phyloP scores from a whole-genome alignment of 2,113 vertebrate species.

The Lipophrys pholis region DNA sequence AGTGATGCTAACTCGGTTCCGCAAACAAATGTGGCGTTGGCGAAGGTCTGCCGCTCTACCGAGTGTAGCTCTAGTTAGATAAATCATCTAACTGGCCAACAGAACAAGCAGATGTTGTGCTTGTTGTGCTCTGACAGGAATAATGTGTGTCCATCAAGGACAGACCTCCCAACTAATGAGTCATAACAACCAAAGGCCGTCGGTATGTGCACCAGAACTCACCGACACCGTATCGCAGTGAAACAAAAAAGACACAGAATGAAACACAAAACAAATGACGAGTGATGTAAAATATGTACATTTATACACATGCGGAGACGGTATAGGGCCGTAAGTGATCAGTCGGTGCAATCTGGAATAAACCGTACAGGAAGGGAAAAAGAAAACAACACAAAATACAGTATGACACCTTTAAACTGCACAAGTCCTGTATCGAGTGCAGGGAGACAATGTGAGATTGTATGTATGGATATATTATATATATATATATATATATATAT shows the following conservation, averaged over 20 bases:
- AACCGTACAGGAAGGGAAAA: constrained; percentile 39
- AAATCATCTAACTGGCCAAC: not conserved
- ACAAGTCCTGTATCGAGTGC: constrained; percentile 6
- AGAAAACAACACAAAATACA: constrained; percentile 43
- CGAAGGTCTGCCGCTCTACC: not conserved
- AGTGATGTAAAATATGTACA: constrained; percentile 81
- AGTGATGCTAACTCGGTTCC: too few species aligned
- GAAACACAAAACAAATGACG: constrained; percentile 69
- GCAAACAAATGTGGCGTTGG: too few species aligned
- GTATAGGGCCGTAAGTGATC: constrained; percentile 57
- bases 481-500: constrained; percentile 53
- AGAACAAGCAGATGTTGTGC: not conserved
- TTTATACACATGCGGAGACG: constrained; percentile 80
- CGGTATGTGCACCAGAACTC: too few species aligned
- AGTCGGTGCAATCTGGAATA: constrained; percentile 49
- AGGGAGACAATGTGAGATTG: constrained; percentile 12
- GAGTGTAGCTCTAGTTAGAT: not conserved
- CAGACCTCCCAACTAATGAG: not conserved
- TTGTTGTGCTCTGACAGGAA: not conserved
- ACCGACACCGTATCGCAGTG: too few species aligned
- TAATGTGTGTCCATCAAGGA: not conserved
- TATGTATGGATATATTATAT: constrained; percentile 37
- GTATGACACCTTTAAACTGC: constrained; percentile 41
- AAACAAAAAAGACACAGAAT: constrained; percentile 65
- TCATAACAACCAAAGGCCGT: constrained; percentile 6